Conservation (phyloP, 30 jellyfish, hydroid and myxozoan species). For the Cassiopea andromeda region DNA sequence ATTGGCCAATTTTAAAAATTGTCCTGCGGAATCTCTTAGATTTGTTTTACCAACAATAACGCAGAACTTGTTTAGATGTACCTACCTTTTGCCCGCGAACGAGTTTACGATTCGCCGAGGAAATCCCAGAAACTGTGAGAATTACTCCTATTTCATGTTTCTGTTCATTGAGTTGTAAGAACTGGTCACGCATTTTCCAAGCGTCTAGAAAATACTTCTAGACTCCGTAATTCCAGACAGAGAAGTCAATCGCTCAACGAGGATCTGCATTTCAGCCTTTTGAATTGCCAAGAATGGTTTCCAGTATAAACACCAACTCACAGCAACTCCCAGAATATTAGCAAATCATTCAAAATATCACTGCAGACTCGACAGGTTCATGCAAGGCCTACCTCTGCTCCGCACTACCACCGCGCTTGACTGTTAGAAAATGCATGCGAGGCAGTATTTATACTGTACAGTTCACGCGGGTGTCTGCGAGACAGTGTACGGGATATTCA, state of each 20-base stretch:
- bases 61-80: no score
- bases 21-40: no score
- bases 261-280: neutral
- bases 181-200: no score
- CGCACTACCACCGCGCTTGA: neutral
- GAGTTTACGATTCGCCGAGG: no score
- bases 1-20: no score
- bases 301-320: neutral
- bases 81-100: no score
- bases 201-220: neutral
- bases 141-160: no score
- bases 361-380: neutral
- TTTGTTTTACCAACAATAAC: no score
- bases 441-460: neutral
- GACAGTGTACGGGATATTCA: neutral
- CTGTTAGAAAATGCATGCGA: neutral
- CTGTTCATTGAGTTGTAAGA: no score
- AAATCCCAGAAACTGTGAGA: no score
- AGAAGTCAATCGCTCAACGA: neutral
- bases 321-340: neutral
- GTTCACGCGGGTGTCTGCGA: constrained; percentile 16
- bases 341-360: neutral
- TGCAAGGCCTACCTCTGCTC: neutral
- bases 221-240: neutral
- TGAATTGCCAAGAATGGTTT: neutral